Evolutionary conservation across 2,888 invertebrate species (phyloP).

Genomic region (Cantharis nigra): DNA sequence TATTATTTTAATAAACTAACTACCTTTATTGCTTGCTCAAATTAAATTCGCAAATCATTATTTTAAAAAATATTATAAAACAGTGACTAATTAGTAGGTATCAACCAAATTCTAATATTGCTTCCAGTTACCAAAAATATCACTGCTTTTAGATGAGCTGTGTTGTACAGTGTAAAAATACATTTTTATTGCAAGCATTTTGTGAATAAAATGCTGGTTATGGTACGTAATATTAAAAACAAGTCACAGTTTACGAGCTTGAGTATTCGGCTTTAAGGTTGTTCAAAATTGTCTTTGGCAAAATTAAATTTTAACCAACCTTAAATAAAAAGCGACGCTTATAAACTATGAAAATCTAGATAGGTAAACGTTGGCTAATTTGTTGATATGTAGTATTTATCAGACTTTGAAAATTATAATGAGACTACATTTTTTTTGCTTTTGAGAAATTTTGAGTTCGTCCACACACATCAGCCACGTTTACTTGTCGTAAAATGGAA

Average conservation of each 20-base stretch:
- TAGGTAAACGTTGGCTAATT: slow-evolving; percentile 13
- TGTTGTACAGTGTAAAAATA: slow-evolving; percentile 53
- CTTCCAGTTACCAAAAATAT: slow-evolving; percentile 58
- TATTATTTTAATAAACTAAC: slow-evolving; percentile 12
- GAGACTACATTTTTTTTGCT: slow-evolving; percentile 1
- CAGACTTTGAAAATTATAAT: slow-evolving; percentile 15
- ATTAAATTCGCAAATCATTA: slow-evolving; percentile 24
- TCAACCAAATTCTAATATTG: slow-evolving; percentile 47
- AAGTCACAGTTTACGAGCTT: slow-evolving; percentile 42
- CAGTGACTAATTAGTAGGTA: slow-evolving; percentile 21
- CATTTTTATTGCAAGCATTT: slow-evolving; percentile 52
- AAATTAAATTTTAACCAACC: background rate
- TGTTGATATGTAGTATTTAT: slow-evolving; percentile 27
- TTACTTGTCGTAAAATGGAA: background rate
- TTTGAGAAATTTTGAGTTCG: slow-evolving; percentile 2
- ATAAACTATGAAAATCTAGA: slow-evolving; percentile 3
- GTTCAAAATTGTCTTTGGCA: background rate
- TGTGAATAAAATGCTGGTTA: slow-evolving; percentile 40
- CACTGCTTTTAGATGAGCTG: slow-evolving; percentile 48
- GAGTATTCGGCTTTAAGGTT: background rate
- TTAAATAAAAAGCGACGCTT: background rate
- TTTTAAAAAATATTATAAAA: slow-evolving; percentile 17
- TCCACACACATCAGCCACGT: slow-evolving; percentile 18
- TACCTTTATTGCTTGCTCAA: slow-evolving; percentile 28
- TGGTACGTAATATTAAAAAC: slow-evolving; percentile 35